Evolutionary conservation across 2,888 invertebrate species (phyloP).

Genomic region (Archips xylosteana): DNA sequence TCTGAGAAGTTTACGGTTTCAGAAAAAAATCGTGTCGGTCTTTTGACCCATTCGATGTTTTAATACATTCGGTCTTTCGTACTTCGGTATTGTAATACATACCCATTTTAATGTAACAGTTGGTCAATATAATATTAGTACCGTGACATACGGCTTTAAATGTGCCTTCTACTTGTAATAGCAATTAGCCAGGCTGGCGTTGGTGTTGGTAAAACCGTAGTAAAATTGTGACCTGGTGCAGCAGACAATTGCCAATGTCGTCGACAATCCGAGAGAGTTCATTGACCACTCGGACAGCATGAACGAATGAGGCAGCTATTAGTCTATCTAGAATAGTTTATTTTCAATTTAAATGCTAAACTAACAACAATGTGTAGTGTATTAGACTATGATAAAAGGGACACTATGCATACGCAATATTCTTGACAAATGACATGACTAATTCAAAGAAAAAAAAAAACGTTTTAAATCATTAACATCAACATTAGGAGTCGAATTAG

Average conservation of each 20-base stretch:
- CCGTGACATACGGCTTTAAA: constrained; percentile 50
- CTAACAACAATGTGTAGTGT: neutral
- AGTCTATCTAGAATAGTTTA: neutral
- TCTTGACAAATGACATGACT: neutral
- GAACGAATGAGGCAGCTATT: constrained; percentile 6
- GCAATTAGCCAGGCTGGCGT: constrained; percentile 71
- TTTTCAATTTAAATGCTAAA: neutral
- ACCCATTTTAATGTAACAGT: too few relatives aligned
- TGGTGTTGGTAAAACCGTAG: constrained; percentile 62
- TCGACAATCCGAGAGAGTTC: constrained; percentile 73
- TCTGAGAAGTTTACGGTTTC: too few relatives aligned
- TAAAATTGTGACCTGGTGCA: constrained; percentile 56
- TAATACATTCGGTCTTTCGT: too few relatives aligned
- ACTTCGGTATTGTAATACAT: too few relatives aligned
- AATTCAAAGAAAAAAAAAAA: neutral
- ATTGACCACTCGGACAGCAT: constrained; percentile 60
- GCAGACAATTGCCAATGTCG: constrained; percentile 75
- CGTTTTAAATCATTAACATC: constrained; percentile 16
- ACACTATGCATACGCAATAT: neutral
- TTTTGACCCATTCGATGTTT: too few relatives aligned
- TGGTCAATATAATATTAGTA: constrained; percentile 38
- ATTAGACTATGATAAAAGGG: neutral
- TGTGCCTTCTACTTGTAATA: constrained; percentile 47
- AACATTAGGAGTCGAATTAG: constrained; percentile 18
- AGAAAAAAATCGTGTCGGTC: too few relatives aligned